Percentiles rank a stretch among this genome's conserved stretches.
These are phyloP conservation scores for Serinus canaria DNA, from an alignment of 2,113 vertebrate species.

Conservation along the genomic window DNA sequence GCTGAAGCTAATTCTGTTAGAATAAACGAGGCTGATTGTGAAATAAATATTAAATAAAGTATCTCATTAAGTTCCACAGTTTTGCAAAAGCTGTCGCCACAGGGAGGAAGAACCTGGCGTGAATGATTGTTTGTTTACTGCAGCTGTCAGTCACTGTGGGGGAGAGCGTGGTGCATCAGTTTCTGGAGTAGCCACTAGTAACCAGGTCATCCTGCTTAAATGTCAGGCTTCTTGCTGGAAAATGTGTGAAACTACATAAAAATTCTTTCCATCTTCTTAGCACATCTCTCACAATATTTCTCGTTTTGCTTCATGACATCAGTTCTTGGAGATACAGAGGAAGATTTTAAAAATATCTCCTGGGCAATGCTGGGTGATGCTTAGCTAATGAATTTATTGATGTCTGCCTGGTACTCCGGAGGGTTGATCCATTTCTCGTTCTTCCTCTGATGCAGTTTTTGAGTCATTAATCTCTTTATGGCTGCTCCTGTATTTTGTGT, in stretches of 20 bases:
- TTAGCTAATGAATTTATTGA: background rate
- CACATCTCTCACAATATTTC: background rate
- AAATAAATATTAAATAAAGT: constrained; percentile 41
- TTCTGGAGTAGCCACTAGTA: background rate
- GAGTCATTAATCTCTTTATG: background rate
- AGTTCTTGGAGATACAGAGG: background rate
- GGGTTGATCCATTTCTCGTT: background rate
- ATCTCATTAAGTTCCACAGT: background rate
- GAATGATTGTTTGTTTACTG: constrained; percentile 27
- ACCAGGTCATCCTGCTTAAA: background rate
- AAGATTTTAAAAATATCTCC: constrained; percentile 18
- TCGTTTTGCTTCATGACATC: background rate
- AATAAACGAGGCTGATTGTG: constrained; percentile 5
- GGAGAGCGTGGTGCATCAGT: background rate
- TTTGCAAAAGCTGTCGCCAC: background rate
- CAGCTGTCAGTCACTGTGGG: background rate
- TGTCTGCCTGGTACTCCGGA: background rate
- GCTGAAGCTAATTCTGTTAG: background rate
- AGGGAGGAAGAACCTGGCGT: background rate
- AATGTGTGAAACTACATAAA: background rate
- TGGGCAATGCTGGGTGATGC: background rate
- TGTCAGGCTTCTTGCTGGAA: background rate
- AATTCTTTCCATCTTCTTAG: background rate
- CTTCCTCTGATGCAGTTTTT: background rate
- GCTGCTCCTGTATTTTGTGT: background rate